phyloP scores from a whole-genome alignment of 2,888 invertebrate species.

The Trachelus stipa region DNA sequence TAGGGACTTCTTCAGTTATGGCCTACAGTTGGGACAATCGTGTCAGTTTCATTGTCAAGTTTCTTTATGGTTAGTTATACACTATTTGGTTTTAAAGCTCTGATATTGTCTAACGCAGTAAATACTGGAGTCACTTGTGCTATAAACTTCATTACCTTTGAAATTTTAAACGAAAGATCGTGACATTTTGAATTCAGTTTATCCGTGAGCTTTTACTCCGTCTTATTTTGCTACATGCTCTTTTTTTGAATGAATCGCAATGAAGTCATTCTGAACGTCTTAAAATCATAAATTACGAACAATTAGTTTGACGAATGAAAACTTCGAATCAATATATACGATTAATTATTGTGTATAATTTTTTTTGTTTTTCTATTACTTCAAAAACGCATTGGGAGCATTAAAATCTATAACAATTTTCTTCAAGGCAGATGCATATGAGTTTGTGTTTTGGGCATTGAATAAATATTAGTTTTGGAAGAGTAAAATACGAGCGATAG shows the following conservation, averaged over 20 bases:
- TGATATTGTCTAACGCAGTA: neutral
- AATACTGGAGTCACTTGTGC: neutral
- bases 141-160: neutral
- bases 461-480: neutral
- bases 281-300: neutral
- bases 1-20: slow-evolving; percentile 66
- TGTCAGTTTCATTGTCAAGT: slow-evolving; percentile 84
- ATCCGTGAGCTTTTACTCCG: neutral
- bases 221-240: neutral
- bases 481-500: neutral
- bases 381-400: neutral
- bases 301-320: neutral
- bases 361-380: neutral
- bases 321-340: neutral
- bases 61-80: slow-evolving; percentile 81
- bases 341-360: neutral
- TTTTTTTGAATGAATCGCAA: neutral
- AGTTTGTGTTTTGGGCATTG: neutral
- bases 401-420: neutral
- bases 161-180: neutral
- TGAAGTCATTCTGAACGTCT: neutral
- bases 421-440: neutral
- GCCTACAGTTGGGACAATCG: slow-evolving; percentile 88
- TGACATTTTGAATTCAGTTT: neutral
- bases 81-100: neutral